phyloP scores from a whole-genome alignment of 1,140 invertebrate genomes.

The Nephila pilipes region DNA sequence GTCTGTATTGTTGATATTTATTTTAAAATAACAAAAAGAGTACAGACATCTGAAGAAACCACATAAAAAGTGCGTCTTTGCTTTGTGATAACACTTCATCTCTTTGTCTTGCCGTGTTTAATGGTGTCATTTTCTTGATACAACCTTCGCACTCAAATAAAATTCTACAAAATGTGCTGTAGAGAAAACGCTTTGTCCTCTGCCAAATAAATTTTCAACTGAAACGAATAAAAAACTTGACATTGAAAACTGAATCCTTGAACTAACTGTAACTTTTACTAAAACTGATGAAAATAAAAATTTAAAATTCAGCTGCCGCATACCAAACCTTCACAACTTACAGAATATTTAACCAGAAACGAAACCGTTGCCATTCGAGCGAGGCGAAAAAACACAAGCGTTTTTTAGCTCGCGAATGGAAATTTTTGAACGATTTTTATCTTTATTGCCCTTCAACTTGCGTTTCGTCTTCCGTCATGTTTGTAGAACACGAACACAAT shows the following conservation, averaged over 20 bases:
- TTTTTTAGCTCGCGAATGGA: background rate
- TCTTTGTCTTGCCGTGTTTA: too few species aligned
- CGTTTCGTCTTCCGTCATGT: slow-evolving; percentile 1
- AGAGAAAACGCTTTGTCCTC: background rate
- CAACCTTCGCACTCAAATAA: background rate
- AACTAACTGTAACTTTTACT: background rate
- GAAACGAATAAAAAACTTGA: background rate
- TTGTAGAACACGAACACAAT: slow-evolving; percentile 25
- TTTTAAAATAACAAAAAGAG: too few species aligned
- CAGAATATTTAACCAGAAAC: background rate
- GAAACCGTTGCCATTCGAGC: background rate
- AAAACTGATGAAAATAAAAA: background rate
- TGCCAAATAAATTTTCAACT: background rate
- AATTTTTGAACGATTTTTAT: slow-evolving; percentile 23
- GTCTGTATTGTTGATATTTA: too few species aligned
- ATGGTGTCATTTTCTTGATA: background rate
- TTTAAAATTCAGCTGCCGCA: background rate
- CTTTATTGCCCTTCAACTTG: slow-evolving; percentile 5
- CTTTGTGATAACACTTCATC: too few species aligned
- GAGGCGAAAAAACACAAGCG: background rate
- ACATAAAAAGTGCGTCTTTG: too few species aligned
- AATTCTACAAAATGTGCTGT: background rate
- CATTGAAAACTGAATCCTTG: slow-evolving; percentile 13
- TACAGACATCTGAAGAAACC: too few species aligned
- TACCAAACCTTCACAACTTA: background rate